These are phyloP conservation scores for Nysson spinosus DNA, from an alignment of 2,888 invertebrate species.

Conservation along the genomic window DNA sequence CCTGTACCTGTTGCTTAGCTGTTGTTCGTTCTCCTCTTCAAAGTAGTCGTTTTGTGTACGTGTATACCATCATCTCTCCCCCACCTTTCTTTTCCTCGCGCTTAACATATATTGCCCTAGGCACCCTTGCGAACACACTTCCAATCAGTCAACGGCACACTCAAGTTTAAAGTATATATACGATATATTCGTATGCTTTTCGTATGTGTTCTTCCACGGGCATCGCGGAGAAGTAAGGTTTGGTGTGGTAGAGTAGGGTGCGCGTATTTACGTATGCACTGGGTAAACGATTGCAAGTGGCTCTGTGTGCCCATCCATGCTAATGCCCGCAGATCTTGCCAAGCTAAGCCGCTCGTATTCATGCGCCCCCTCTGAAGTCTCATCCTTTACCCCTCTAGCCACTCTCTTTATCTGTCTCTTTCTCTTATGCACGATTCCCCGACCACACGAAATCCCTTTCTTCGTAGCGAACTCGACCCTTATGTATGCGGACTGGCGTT, in stretches of 20 bases:
- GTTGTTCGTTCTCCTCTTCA: slow-evolving; percentile 49
- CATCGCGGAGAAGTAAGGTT: too few species aligned
- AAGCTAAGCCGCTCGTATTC: slow-evolving; percentile 43
- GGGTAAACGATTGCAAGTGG: slow-evolving; percentile 20
- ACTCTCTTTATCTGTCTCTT: slow-evolving; percentile 8
- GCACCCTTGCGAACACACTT: slow-evolving; percentile 18
- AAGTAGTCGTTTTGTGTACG: slow-evolving; percentile 23
- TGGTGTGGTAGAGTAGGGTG: too few species aligned
- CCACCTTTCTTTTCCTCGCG: slow-evolving; percentile 17
- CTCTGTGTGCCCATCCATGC: slow-evolving; percentile 26
- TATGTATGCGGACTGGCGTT: slow-evolving; percentile 27
- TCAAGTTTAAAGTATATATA: slow-evolving; percentile 34
- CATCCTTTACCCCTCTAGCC: slow-evolving; percentile 15
- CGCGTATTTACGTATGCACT: slow-evolving; percentile 31
- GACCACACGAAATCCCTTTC: slow-evolving; percentile 37
- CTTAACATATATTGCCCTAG: slow-evolving; percentile 16
- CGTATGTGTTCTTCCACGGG: too few species aligned
- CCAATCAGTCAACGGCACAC: slow-evolving; percentile 36
- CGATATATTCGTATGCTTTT: neutral
- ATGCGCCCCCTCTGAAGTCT: slow-evolving; percentile 3
- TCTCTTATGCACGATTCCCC: neutral
- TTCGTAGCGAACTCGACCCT: slow-evolving; percentile 35
- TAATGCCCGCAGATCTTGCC: slow-evolving; percentile 49
- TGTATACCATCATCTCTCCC: slow-evolving; percentile 27
- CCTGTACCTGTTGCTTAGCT: slow-evolving; percentile 74